Percentiles rank a stretch among this genome's conserved stretches.
These are phyloP conservation scores for Episyrphus balteatus DNA, from an alignment of 1,140 invertebrate genomes.

Conservation along the genomic window DNA sequence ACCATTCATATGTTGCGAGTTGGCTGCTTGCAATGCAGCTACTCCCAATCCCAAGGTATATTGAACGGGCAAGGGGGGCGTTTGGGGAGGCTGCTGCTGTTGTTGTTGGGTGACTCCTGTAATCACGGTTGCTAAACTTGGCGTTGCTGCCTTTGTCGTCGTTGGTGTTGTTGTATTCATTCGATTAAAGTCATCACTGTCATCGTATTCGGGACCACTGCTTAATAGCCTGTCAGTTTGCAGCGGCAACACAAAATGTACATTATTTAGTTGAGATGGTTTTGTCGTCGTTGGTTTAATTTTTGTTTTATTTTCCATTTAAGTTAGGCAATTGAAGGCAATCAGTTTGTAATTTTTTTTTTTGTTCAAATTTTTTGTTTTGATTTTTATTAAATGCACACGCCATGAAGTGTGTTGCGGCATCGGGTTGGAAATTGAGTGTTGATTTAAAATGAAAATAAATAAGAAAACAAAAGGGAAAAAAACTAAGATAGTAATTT, in stretches of 20 bases:
- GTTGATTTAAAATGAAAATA: no score
- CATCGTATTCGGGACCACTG: slow-evolving; percentile 29
- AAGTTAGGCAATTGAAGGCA: no score
- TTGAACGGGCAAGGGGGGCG: slow-evolving; percentile 25
- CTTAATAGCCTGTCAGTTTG: slow-evolving; percentile 28
- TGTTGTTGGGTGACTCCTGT: slow-evolving; percentile 8
- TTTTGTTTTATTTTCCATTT: no score
- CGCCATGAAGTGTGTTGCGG: no score
- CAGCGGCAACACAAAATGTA: no score
- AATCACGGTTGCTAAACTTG: slow-evolving; percentile 1
- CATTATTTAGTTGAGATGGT: no score
- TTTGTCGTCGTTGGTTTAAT: background rate
- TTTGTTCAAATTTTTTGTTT: no score
- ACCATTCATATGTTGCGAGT: slow-evolving; percentile 29
- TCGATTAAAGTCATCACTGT: slow-evolving; percentile 34
- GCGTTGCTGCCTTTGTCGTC: slow-evolving; percentile 7
- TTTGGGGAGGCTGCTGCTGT: slow-evolving; percentile 22
- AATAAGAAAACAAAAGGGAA: no score
- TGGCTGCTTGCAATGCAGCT: slow-evolving; percentile 14
- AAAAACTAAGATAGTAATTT: no score
- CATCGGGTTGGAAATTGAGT: no score
- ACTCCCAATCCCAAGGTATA: slow-evolving; percentile 11
- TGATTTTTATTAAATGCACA: no score
- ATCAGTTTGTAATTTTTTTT: no score
- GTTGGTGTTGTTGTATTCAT: slow-evolving; percentile 19